These are phyloP conservation scores for Limanda limanda DNA, from an alignment of 2,113 vertebrate genomes.

Conservation along the genomic window DNA sequence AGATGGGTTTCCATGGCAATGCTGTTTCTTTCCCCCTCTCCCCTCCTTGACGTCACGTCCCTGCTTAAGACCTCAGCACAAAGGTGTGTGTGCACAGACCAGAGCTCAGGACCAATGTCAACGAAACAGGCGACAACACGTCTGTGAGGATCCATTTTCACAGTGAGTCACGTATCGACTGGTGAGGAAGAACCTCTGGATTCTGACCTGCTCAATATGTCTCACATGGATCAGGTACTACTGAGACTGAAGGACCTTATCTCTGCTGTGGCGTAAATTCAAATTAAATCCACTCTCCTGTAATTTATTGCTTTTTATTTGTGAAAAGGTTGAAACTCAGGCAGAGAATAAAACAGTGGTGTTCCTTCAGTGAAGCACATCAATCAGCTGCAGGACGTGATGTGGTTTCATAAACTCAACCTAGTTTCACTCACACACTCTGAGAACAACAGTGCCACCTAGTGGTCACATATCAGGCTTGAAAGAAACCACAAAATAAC, in stretches of 20 bases:
- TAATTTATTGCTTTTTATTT: no score
- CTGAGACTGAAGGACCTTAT: no score
- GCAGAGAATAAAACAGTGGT: not conserved
- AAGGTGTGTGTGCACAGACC: conserved; percentile 50
- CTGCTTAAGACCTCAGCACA: conserved; percentile 69
- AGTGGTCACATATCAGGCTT: conserved; percentile 25
- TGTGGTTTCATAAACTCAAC: conserved; percentile 11
- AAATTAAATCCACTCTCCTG: not conserved
- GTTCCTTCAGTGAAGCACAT: conserved; percentile 2
- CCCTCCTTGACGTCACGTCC: conserved; percentile 70
- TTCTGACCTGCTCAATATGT: no score
- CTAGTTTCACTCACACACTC: not conserved
- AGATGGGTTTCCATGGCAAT: conserved; percentile 83
- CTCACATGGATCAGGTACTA: no score
- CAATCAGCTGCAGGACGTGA: conserved; percentile 4
- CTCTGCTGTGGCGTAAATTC: not conserved
- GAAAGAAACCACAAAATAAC: no score
- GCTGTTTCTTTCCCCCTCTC: conserved; percentile 45
- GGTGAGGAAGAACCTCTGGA: not conserved
- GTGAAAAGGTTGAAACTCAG: no score
- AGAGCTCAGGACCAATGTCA: not conserved
- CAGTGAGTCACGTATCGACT: conserved; percentile 21
- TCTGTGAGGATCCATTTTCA: conserved; percentile 30
- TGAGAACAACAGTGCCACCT: conserved; percentile 58
- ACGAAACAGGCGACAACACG: not conserved